phyloP scores from a whole-genome alignment of 2,113 vertebrate species.

The Leptodactylus fuscus region DNA sequence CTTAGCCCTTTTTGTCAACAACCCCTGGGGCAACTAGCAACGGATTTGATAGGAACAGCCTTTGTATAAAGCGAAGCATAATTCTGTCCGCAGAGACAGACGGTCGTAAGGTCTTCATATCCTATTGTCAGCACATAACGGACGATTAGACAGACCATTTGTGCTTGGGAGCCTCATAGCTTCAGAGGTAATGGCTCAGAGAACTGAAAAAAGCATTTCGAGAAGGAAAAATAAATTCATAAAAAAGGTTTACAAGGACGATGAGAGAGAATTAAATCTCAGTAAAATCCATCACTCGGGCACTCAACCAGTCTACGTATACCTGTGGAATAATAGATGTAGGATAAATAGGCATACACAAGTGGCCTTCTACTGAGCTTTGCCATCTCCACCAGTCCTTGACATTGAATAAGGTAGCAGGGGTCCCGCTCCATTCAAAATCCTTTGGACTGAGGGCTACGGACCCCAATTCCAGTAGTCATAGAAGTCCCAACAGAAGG shows the following conservation, averaged over 20 bases:
- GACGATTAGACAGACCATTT: not conserved
- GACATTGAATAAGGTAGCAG: too few species aligned
- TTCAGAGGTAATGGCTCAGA: not conserved
- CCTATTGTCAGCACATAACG: constrained; percentile 4
- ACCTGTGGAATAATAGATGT: too few species aligned
- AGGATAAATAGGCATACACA: too few species aligned
- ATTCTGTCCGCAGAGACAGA: constrained; percentile 9
- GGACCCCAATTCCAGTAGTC: too few species aligned
- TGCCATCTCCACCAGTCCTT: too few species aligned
- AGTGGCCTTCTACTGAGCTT: too few species aligned
- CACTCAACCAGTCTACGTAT: too few species aligned
- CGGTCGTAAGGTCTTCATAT: constrained; percentile 27
- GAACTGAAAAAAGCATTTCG: not conserved
- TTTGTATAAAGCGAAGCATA: not conserved
- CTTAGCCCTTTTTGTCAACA: constrained; percentile 20
- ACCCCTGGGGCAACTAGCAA: not conserved
- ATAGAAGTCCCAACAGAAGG: too few species aligned
- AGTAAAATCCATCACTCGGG: too few species aligned
- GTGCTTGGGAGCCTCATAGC: not conserved
- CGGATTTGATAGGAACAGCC: not conserved
- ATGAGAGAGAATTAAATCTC: too few species aligned
- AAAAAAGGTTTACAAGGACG: not conserved
- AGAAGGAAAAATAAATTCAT: not conserved
- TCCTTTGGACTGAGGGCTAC: too few species aligned
- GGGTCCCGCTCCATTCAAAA: too few species aligned